These are phyloP conservation scores for Oreonectes daqikongensis DNA, from an alignment of 2,797 vertebrate species.

Conservation along the genomic window DNA sequence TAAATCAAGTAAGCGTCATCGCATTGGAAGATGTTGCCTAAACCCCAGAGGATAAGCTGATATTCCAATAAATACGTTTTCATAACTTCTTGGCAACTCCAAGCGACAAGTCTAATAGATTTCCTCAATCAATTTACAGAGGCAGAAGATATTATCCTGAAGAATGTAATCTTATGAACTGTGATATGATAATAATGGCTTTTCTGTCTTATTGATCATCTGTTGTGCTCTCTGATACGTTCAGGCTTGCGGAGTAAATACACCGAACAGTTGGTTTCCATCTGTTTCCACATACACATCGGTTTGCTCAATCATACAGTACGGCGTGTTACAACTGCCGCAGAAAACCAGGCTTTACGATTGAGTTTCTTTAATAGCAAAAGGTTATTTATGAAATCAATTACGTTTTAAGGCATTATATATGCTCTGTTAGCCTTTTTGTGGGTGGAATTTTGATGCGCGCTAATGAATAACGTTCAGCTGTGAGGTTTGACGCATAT, in stretches of 20 bases:
- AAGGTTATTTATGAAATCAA: conserved; percentile 47
- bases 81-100: conserved; percentile 54
- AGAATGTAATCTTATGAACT: conserved; percentile 53
- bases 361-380: conserved; percentile 31
- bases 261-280: conserved; percentile 54
- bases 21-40: conserved; percentile 33
- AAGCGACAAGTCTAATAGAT: conserved; percentile 60
- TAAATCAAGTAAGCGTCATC: conserved; percentile 31
- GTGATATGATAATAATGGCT: conserved; percentile 56
- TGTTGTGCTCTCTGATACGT: conserved; percentile 41
- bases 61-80: conserved; percentile 53
- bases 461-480: conserved; percentile 30
- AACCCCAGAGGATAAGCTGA: conserved; percentile 41
- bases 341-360: conserved; percentile 1
- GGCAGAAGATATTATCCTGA: conserved; percentile 47
- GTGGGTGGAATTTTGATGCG: conserved; percentile 23
- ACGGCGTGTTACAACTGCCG: neutral
- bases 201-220: conserved; percentile 57
- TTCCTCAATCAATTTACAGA: conserved; percentile 59
- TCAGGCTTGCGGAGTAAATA: conserved; percentile 46
- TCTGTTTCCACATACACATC: conserved; percentile 51
- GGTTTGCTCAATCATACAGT: conserved; percentile 43
- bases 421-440: conserved; percentile 18
- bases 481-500: neutral
- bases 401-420: conserved; percentile 33